Base-by-base conservation (phyloP, 2,888 invertebrate species). In the Dryobotodes eremita region DNA sequence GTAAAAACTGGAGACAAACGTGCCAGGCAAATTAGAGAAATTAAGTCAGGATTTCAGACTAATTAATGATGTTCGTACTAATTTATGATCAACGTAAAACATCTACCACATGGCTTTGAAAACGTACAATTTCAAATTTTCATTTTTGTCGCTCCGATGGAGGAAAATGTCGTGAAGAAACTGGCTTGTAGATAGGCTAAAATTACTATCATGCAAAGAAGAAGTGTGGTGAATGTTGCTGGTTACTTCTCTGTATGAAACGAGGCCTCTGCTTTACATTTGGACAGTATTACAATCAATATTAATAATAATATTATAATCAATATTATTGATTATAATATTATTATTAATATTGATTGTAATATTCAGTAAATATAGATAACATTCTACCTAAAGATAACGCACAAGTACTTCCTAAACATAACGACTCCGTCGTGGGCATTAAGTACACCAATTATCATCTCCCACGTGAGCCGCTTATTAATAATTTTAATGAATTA, bases 401-500 rank as follows among this genome's bases (percentile, higher is more conserved):
- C 26, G 10, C 55, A 42, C 42, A 65, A 65, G 46, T 26, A 71
- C 65, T 46, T 59, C 36, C n/a, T n/a, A 55, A 76, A 74, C 53
- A 64, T 57, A 83, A 72, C 46, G 70, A 65, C 36, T 71, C 42
- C 36, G 2, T 61, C 64, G 83, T 53, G 55, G 36, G 57, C 50
- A 74, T 86, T 82, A 80, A 80, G 31, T 55, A 48, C 46, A 23
- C 53, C 68, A 81, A 75, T 81, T 86, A 84, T 72, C 78, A 66
- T 62, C n/a, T 15, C 61, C 50, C 69, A 78, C 70, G 77, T 80
- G 77, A 80, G 72, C 62, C 61, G 79, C 65, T 85, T 83, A 86
- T 83, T 81, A 88, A 81, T 85, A 84, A 81, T 82, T 87, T 79
- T 75, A 87, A 88, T 84, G 69, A 86, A 84, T 88, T 72, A 83